Conservation (phyloP, 2,113 vertebrate genomes). For the Dicerorhinus sumatrensis region DNA sequence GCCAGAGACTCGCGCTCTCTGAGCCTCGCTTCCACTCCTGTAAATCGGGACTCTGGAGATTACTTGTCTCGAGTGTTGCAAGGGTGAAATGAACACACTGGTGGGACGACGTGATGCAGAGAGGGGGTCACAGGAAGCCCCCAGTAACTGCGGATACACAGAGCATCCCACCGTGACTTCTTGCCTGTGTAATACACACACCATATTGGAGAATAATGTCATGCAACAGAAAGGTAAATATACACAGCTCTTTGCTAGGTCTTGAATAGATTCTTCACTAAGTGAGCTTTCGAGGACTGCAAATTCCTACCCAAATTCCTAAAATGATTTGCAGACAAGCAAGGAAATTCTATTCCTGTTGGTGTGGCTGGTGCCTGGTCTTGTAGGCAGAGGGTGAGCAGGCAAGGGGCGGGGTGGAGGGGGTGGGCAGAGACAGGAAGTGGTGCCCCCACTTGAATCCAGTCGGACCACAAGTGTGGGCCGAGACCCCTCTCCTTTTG, state of each 20-base stretch:
- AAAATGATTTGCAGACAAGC: neutral
- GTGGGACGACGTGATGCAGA: accelerated
- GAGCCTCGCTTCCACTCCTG: neutral
- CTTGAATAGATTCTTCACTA: neutral
- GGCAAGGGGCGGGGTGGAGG: neutral
- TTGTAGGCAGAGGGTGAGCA: neutral
- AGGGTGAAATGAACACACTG: neutral
- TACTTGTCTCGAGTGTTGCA: accelerated
- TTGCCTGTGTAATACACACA: accelerated
- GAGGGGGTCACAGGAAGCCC: accelerated
- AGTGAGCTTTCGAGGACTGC: neutral
- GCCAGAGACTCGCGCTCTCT: neutral
- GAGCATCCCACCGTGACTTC: accelerated
- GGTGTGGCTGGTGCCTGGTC: neutral
- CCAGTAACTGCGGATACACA: accelerated
- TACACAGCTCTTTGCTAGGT: neutral
- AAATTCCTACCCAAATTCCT: neutral
- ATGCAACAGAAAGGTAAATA: neutral
- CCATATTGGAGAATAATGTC: neutral
- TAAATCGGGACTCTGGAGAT: neutral
- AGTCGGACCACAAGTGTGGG: neutral
- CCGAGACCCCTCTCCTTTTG: too few species aligned
- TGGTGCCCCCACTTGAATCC: neutral
- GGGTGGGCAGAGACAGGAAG: neutral
- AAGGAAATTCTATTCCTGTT: neutral